phyloP scores from a whole-genome alignment of 2,797 vertebrate species.

The Acanthiza pusilla region DNA sequence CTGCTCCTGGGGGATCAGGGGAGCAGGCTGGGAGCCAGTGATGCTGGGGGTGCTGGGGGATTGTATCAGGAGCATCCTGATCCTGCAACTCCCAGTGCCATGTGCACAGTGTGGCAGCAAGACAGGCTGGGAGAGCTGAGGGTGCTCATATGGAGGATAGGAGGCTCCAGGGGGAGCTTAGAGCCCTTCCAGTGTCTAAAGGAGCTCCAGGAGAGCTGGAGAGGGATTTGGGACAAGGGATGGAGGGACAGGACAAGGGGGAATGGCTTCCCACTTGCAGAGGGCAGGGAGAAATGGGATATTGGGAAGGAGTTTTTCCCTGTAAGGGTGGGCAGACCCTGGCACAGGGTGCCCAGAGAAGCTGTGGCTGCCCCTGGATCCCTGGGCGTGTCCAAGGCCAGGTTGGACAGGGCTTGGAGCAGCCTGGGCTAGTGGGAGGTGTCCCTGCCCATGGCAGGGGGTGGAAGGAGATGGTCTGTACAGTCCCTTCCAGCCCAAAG shows the following conservation, averaged over 20 bases:
- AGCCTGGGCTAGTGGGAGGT: rapidly evolving
- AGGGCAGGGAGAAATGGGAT: rapidly evolving
- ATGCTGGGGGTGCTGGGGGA: neutral
- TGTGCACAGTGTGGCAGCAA: neutral
- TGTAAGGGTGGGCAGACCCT: rapidly evolving
- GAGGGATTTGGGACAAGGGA: neutral
- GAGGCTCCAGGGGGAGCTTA: rapidly evolving
- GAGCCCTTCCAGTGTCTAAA: neutral
- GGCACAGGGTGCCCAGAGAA: neutral
- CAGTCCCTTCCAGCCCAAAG: neutral
- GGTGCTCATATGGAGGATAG: rapidly evolving
- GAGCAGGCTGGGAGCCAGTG: rapidly evolving
- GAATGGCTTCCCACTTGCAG: neutral
- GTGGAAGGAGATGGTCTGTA: neutral
- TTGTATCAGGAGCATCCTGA: neutral
- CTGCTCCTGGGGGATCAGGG: rapidly evolving
- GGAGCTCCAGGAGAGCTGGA: neutral
- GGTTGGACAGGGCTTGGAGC: rapidly evolving
- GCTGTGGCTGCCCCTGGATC: neutral
- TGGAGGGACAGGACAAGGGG: rapidly evolving
- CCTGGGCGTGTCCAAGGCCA: neutral
- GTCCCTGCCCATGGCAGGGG: neutral
- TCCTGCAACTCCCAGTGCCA: rapidly evolving
- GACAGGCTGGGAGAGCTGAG: neutral
- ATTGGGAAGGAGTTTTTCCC: rapidly evolving